phyloP scores from a whole-genome alignment of 2,113 vertebrate species.

The Galeopterus variegatus region DNA sequence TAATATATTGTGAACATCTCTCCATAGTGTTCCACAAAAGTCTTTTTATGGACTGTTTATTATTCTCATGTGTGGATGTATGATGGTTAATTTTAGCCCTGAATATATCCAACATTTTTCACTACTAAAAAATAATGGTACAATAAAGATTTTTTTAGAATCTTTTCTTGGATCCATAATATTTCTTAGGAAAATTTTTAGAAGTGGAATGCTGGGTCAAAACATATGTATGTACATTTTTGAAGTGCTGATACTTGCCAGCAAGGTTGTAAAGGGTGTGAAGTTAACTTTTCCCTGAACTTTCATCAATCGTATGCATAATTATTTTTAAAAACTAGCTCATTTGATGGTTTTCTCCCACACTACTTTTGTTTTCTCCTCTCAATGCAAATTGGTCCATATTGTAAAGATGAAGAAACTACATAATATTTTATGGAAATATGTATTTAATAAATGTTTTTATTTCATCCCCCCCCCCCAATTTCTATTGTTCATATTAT shows the following conservation, averaged over 20 bases:
- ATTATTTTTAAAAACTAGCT: background rate
- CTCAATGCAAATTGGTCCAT: background rate
- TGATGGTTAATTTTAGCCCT: background rate
- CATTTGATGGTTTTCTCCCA: background rate
- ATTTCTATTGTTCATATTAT: constrained; percentile 12
- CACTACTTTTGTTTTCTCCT: background rate
- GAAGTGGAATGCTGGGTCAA: background rate
- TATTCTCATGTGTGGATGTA: background rate
- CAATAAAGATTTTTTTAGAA: constrained; percentile 30
- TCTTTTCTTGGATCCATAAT: constrained; percentile 6
- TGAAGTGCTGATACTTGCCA: background rate
- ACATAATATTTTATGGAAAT: background rate
- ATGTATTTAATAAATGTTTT: constrained; percentile 19
- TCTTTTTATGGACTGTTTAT: background rate
- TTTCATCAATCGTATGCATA: background rate
- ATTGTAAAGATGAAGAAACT: background rate
- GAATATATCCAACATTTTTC: background rate
- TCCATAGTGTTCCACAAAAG: background rate
- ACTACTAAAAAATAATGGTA: constrained; percentile 6
- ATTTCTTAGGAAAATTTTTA: constrained; percentile 21
- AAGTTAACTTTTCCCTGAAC: background rate
- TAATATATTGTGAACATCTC: background rate
- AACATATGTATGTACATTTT: background rate
- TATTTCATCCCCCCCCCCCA: background rate
- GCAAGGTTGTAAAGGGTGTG: background rate